Percentiles rank a stretch among this genome's conserved stretches.
Conservation (phyloP, 1,140 invertebrate genomes). For the Atta colombica region DNA sequence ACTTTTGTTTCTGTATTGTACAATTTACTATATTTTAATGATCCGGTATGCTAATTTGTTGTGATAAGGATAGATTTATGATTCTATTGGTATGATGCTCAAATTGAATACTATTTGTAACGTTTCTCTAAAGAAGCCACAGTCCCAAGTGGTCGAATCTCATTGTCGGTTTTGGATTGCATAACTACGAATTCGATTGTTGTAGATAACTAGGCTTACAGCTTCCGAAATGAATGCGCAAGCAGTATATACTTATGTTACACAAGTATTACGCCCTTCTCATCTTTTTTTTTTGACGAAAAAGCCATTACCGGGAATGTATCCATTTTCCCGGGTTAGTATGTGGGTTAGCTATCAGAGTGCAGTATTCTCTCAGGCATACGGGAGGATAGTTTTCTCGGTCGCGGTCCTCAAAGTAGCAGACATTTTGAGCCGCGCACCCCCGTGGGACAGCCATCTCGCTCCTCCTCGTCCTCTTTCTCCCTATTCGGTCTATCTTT, state of each 20-base stretch:
- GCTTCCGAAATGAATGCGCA: conserved; percentile 24
- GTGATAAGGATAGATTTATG: neutral
- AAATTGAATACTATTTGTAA: neutral
- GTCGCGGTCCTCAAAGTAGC: conserved; percentile 77
- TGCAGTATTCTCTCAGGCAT: conserved; percentile 72
- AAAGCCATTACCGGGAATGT: conserved; percentile 63
- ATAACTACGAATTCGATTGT: neutral
- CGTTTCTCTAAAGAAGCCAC: neutral
- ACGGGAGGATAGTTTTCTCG: conserved; percentile 70
- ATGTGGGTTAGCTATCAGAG: conserved; percentile 70
- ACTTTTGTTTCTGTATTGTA: neutral
- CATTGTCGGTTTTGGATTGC: neutral
- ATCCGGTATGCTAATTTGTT: neutral
- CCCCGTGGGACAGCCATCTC: conserved; percentile 72
- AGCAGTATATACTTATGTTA: conserved; percentile 21
- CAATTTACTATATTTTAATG: neutral
- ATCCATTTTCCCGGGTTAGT: conserved; percentile 67
- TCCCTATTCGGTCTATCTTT: conserved; percentile 61
- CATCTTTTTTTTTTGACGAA: conserved; percentile 43
- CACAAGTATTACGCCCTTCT: conserved; percentile 17
- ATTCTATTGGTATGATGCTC: neutral
- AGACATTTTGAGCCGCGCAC: conserved; percentile 80
- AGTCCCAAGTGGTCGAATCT: neutral
- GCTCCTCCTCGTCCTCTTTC: conserved; percentile 61
- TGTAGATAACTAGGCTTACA: neutral